Base-by-base conservation (phyloP, 2,888 invertebrate genomes). In the Cyaniris semiargus region DNA sequence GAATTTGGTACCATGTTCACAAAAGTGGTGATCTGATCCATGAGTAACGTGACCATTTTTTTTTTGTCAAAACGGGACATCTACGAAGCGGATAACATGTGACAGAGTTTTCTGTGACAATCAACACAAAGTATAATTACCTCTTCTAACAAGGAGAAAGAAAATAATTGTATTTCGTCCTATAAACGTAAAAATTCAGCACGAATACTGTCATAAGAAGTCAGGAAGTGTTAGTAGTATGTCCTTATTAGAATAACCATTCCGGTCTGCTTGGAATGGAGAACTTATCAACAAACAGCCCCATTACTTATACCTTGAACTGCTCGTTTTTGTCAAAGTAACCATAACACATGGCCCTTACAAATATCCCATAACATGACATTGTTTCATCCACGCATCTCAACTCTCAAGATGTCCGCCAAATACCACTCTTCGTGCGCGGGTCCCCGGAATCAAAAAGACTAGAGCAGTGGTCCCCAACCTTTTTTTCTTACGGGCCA, bases 341-440 rank as follows among this genome's bases (percentile, higher is more conserved):
- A 13, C 10, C 44, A 44, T 44, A 44, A 44, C 44, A 44, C 10
- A 44, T 44, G 44, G 44, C 44, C 44, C 44, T 44, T 13, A 44
- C 44, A 44, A 44, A 44, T 44, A 44, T 21, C 13, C 3, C 3
- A 13, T n/a, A 8, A 58, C 10, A 60, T 23, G 21, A 60, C 58
- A 60, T 21, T 58, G n/a, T 60, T 21, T 60, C 58, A 21, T 21
- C 23, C 8, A 60, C 60, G 27, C 66, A 27, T 23, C 66, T 27
- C 27, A 66, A 66, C 6, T 23, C 66, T 27, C 27, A 66, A 66
- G 66, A 66, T 66, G 66, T 66, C 66, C 27, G 66, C 66, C 66
- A 5, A 27, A 6, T 27, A 66, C 21, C 15, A 15, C 27, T 18
- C 31, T 15, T n/a, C n/a, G 66, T 15, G 66, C 27, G 31, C 10